A percentile compares a stretch with the other conserved stretches of the same genome.
phyloP scores from a whole-genome alignment of 2,113 vertebrate species.

The Copsychus sechellarum region DNA sequence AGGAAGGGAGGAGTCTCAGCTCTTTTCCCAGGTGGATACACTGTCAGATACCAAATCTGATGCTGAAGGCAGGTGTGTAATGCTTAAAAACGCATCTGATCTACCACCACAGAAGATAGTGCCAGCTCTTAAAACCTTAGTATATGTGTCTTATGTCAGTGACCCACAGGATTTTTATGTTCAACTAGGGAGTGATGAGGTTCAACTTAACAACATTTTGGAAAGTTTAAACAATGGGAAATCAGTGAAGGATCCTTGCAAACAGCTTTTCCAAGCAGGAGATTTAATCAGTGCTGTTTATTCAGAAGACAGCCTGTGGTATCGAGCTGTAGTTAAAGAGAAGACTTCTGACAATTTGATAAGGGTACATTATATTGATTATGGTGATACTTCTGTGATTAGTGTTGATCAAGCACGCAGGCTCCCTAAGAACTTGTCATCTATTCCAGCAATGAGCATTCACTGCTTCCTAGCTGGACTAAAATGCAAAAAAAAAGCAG shows the following conservation, averaged over 20 bases:
- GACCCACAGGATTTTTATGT: slow-evolving; percentile 85
- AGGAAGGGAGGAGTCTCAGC: not conserved
- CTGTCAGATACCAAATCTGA: not conserved
- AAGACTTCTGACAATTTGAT: slow-evolving; percentile 33
- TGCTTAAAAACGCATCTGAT: slow-evolving; percentile 64
- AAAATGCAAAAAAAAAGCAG: not conserved
- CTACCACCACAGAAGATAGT: slow-evolving; percentile 74
- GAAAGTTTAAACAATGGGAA: slow-evolving; percentile 78
- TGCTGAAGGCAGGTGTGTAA: not conserved
- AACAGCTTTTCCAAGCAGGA: slow-evolving; percentile 70
- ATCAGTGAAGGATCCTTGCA: not conserved
- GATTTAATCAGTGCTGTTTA: slow-evolving; percentile 85
- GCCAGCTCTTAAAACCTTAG: slow-evolving; percentile 74
- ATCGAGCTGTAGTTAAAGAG: slow-evolving; percentile 83
- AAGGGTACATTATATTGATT: slow-evolving; percentile 88
- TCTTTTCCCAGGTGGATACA: not conserved
- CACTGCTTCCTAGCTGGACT: slow-evolving; percentile 80
- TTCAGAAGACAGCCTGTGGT: slow-evolving; percentile 83
- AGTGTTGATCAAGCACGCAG: slow-evolving; percentile 62
- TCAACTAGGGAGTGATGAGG: slow-evolving; percentile 81
- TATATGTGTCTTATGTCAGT: slow-evolving; percentile 85
- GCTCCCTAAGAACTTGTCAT: slow-evolving; percentile 66
- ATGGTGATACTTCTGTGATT: slow-evolving; percentile 83
- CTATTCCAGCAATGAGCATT: slow-evolving; percentile 76
- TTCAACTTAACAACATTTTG: slow-evolving; percentile 74